Evolutionary conservation across 2,888 invertebrate genomes (phyloP), one percentile per base, ranked within the genome.

Genomic region (Heliconius cydno): DNA sequence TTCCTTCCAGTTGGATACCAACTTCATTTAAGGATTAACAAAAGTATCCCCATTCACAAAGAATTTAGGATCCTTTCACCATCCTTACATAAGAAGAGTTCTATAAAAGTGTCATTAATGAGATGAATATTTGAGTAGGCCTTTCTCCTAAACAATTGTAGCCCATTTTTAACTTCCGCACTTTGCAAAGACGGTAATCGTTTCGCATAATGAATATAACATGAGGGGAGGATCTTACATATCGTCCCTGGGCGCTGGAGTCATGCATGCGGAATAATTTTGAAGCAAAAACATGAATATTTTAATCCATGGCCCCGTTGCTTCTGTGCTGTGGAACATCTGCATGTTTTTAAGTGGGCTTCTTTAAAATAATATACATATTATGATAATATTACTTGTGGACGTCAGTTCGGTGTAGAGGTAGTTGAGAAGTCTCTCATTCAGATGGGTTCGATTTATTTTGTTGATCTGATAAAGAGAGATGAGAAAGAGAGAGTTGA

Each of bases 221-320:
- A 84, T 84, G 79, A 84, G 79, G 73, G 76, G 78, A n/a, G 79
- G 75, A 73, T 63, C 77, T 79, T 76, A 63, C 72, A 38, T 57
- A 52, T 79, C 75, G 75, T 80, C 80, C 80, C 81, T 57, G 76
- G 79, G 82, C 82, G 38, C 78, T 77, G 78, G 82, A 79, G 80
- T 82, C 81, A 76, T 83, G 86, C 84, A 86, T 85, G 83, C 81
- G 84, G 85, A 84, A 86, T 85, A 85, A 86, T 86, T 86, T 85
- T 79, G 78, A 79, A 79, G 79, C 70, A 75, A 65, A 73, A 74
- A 76, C 84, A 86, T 87, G 86, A 87, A 87, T 86, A 86, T 86
- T 87, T 85, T 84, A 87, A 84, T 83, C 80, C 60, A 10, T 60
- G 60, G 60, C 60, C 78, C 25, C 65, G 22, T 22, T 25, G 73